Percentiles rank a stretch among this genome's conserved stretches.
Conservation (phyloP, 2,113 vertebrate genomes). For the Zapornia atra region DNA sequence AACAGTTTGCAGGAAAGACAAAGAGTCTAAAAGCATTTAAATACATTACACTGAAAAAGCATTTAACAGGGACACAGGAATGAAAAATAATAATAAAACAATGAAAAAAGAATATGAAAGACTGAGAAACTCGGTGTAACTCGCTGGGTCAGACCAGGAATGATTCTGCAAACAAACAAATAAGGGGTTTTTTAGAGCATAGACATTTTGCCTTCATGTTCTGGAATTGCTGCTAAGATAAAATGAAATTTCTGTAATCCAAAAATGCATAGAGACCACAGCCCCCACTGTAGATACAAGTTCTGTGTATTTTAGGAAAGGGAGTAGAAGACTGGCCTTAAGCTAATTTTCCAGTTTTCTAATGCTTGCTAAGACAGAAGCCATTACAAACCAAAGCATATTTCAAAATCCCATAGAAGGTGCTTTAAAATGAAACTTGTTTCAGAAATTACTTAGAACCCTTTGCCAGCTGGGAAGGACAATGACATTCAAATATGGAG, state of each 20-base stretch:
- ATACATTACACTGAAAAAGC: neutral
- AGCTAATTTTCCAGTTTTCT: neutral
- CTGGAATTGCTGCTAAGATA: neutral
- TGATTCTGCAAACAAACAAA: neutral
- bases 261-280: neutral
- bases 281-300: neutral
- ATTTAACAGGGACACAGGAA: neutral
- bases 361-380: neutral
- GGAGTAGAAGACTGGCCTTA: neutral
- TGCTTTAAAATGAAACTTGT: neutral
- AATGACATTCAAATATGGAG: neutral
- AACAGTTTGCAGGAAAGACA: neutral
- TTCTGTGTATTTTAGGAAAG: neutral
- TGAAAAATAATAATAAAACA: neutral
- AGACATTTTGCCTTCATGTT: neutral
- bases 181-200: fast-evolving
- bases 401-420: neutral
- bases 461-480: neutral
- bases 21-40: neutral
- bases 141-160: neutral
- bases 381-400: neutral
- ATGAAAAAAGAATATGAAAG: neutral
- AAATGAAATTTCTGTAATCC: neutral
- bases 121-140: neutral
- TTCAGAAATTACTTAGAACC: neutral